Evolutionary conservation across 2,797 vertebrate species (phyloP).

Genomic region (Etheostoma perlongum): DNA sequence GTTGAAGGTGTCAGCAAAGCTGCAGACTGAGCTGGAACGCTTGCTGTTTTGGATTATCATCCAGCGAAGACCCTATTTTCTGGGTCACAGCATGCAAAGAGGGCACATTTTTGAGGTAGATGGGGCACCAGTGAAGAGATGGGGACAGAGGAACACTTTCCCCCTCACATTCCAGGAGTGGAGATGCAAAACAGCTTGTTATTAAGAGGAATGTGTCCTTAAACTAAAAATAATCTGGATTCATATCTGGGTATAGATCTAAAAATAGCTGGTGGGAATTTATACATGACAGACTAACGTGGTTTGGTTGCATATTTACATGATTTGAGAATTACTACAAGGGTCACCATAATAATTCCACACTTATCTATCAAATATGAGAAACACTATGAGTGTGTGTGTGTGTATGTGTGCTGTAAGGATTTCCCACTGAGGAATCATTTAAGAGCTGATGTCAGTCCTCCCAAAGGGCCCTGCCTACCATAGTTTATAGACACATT

Average conservation of each 20-base stretch:
- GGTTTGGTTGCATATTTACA: background rate
- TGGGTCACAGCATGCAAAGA: conserved; percentile 76
- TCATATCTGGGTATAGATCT: conserved; percentile 25
- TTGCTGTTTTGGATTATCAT: conserved; percentile 80
- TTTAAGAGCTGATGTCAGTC: background rate
- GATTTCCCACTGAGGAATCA: too few relatives aligned
- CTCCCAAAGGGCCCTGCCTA: background rate
- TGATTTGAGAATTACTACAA: background rate
- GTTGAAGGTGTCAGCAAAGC: conserved; percentile 62
- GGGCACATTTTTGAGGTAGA: conserved; percentile 69
- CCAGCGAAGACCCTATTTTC: conserved; percentile 75
- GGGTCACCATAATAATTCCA: background rate
- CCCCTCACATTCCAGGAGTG: conserved; percentile 46
- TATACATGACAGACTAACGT: background rate
- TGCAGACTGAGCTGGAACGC: conserved; percentile 29
- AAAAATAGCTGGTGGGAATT: conserved; percentile 23
- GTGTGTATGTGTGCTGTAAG: conserved; percentile 7
- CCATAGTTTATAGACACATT: too few relatives aligned
- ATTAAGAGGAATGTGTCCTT: conserved; percentile 31
- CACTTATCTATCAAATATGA: background rate
- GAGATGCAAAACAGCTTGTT: conserved; percentile 38
- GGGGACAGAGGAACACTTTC: conserved; percentile 43
- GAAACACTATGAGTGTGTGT: conserved; percentile 11
- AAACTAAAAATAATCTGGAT: conserved; percentile 32
- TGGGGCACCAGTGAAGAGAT: conserved; percentile 51